phyloP scores from a whole-genome alignment of 1,140 invertebrate species.

The Brachionus calyciflorus region DNA sequence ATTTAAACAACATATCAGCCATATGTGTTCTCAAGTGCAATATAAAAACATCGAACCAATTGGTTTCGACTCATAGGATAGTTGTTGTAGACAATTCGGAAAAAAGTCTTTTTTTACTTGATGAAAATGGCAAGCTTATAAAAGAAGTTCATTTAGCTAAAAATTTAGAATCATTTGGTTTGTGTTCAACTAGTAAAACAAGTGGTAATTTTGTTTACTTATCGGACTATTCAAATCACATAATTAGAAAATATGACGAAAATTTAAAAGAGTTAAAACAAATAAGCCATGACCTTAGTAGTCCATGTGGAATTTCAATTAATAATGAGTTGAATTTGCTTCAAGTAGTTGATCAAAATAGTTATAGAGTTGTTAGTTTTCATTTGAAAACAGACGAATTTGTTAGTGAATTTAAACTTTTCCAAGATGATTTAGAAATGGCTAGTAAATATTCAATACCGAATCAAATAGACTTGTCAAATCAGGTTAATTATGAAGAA shows the following conservation, averaged over 20 bases:
- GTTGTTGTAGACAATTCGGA: neutral
- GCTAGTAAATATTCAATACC: neutral
- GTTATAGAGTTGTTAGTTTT: neutral
- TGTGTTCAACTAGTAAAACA: neutral
- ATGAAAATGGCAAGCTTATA: neutral
- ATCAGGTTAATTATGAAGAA: neutral
- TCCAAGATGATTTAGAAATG: neutral
- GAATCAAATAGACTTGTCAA: neutral
- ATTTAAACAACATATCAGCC: neutral
- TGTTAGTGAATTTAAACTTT: neutral
- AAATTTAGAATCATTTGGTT: neutral
- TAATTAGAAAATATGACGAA: neutral
- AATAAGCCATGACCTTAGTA: neutral
- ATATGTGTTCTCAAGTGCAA: neutral
- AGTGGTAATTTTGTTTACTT: neutral
- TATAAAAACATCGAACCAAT: neutral
- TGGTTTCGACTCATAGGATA: neutral
- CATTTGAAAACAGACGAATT: neutral
- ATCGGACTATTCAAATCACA: neutral
- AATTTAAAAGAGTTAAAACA: neutral
- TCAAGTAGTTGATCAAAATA: neutral
- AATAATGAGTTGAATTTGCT: neutral
- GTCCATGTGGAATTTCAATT: neutral
- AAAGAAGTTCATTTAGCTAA: neutral
- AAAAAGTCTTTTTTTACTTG: neutral